Evolutionary conservation across 2,797 vertebrate genomes (phyloP), one percentile per base, ranked within the genome.

Genomic region (Trachurus trachurus): DNA sequence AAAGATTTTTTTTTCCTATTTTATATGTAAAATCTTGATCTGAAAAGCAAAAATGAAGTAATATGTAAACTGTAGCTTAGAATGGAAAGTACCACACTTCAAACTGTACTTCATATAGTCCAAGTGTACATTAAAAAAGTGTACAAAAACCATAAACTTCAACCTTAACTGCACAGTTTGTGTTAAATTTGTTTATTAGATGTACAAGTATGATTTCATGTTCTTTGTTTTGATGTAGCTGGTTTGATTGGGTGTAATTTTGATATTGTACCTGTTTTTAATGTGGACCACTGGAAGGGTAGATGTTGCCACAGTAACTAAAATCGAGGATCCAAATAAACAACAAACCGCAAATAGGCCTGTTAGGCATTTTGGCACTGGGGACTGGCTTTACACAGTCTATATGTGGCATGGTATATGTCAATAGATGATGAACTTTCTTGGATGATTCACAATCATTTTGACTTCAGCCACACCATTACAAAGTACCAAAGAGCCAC

Each of bases 401-500:
- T 53, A 39, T 39, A 53, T 39, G 64, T 53, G 40, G 47, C 47
- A 9, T 21, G n/a, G 26, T 10, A 21, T 19, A 22, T 21, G 11
- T 6, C 17, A 52, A n/a, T 4, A 53, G 4, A 54, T 37, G 13
- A 52, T 45, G 39, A 64, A 37, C 17, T 57, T 42, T 13, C 16
- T 37, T 57, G 4, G 66, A 6, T 39, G 6, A 66, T 66, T 70
- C 16, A 16, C 9, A 29, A 15, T 29, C 11, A 59, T 16, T 52
- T 12, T 60, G 12, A 74, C 62, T 29, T 60, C 34, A 65, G 9
- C 52, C 61, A 49, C 47, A 42, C 49, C 60, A 68, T 71, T 15
- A 69, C 9, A 39, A 45, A n/a, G n/a, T n/a, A n/a, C 2, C 56
- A 1, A 16, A 44, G 1, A 0, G 50, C 16, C 1, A 8, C 22